A percentile compares a stretch with the other conserved stretches of the same genome.
These are phyloP conservation scores for Falco punctatus DNA, from an alignment of 2,113 vertebrate genomes.

Conservation along the genomic window DNA sequence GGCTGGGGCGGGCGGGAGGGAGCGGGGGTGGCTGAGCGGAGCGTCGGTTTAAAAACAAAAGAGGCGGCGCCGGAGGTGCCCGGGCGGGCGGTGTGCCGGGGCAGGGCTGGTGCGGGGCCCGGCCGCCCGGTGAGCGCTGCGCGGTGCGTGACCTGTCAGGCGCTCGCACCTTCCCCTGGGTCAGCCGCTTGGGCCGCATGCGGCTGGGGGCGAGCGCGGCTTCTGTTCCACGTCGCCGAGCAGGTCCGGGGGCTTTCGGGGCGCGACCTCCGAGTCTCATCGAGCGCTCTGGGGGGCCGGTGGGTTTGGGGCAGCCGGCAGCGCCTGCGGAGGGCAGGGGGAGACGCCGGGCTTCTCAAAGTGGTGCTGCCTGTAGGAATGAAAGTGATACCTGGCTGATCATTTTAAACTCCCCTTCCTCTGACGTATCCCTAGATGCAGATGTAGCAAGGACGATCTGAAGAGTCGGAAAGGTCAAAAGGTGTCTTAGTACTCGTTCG, in stretches of 20 bases:
- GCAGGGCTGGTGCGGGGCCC: not conserved
- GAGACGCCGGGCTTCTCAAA: fast-evolving
- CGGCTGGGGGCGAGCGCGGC: not conserved
- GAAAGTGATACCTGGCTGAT: fast-evolving
- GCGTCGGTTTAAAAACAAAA: not conserved
- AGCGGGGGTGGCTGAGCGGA: not conserved
- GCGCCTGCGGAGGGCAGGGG: not conserved
- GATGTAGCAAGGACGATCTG: not conserved
- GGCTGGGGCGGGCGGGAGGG: not conserved
- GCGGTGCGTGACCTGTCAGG: not conserved
- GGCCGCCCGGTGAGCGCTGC: not conserved
- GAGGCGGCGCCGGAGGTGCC: not conserved
- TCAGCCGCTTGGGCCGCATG: not conserved
- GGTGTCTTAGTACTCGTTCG: not conserved
- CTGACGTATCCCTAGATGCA: fast-evolving
- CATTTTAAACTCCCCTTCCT: not conserved
- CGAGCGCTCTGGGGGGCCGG: not conserved
- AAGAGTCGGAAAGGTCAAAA: not conserved
- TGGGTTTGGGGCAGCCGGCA: not conserved
- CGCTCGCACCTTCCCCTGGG: not conserved
- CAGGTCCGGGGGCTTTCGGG: not conserved
- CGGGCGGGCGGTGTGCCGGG: not conserved
- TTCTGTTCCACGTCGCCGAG: not conserved
- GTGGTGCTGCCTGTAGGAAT: not conserved
- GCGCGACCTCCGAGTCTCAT: not conserved